Evolutionary conservation across 2,888 invertebrate species (phyloP), one percentile per base, ranked within the genome.

Genomic region (Thecophora atra): DNA sequence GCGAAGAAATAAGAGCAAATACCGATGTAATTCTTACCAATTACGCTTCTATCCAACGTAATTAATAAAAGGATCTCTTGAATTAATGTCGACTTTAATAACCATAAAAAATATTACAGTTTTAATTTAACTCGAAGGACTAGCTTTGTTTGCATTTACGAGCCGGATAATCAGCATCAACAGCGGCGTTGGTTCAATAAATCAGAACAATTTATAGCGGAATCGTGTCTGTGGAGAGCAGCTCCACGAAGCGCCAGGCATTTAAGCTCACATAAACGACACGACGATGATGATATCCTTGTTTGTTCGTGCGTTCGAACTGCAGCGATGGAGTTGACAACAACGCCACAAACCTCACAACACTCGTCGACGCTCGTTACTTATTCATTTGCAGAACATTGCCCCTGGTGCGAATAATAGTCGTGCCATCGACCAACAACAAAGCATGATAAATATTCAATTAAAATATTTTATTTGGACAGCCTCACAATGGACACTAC

Each of bases 361-460:
- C 17, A 60, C 47, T 21, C 17, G 58, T 69, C 58, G 60, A 69
- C 60, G 47, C 58, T 44, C 69, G 42, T 69, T 69, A 69, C 60
- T 69, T 69, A 69, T 58, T 58, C 52, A 58, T 69, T 69, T 60
- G 60, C 58, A 24, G 69, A 44, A 58, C 69, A 69, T 24, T 58
- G 58, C 67, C 52, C 52, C 30, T 21, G 30, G 19, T 54, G 42
- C 44, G 58, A 69, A 44, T 44, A 6, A 69, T 13, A 60, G 56
- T 69, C 24, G 30, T 28, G n/a, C 28, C 30, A 56, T 52, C 28
- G 13, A 62, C 21, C 42, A 58, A 72, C 58, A 66, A 30, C 54
- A 74, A 70, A 51, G 62, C 72, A 72, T 76, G 78, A 81, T 80
- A 78, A 79, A 80, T 80, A 81, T 81, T 82, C 81, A 83, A 83